Evolutionary conservation across 2,888 invertebrate species (phyloP).

Genomic region (Anaspis maculata): DNA sequence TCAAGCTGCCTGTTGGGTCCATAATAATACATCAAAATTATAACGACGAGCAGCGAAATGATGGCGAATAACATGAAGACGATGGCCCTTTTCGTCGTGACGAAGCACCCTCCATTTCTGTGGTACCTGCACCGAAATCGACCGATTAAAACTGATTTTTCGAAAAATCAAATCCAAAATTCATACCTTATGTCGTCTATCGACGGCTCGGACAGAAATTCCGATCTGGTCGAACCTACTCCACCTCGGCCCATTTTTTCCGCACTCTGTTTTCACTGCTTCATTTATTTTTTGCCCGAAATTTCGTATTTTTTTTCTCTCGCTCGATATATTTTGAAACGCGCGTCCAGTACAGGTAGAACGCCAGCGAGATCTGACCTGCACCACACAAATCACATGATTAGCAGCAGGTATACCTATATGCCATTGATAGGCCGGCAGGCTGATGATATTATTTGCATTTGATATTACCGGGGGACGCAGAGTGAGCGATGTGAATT

Average conservation of each 20-base stretch:
- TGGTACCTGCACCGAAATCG: too few species aligned
- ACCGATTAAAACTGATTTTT: too few species aligned
- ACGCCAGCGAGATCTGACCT: constrained; percentile 7
- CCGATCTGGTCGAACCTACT: constrained; percentile 45
- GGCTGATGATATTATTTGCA: too few species aligned
- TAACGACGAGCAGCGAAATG: constrained; percentile 28
- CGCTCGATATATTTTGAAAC: constrained; percentile 1
- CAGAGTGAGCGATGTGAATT: too few species aligned
- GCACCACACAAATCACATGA: constrained; percentile 12
- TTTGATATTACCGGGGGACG: too few species aligned
- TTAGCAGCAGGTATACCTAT: too few species aligned
- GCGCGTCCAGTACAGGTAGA: constrained; percentile 8
- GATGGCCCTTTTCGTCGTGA: constrained; percentile 51
- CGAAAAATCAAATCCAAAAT: too few species aligned
- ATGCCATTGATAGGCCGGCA: too few species aligned
- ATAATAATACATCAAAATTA: constrained; percentile 36
- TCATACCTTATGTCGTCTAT: constrained; percentile 48
- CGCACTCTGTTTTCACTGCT: too few species aligned
- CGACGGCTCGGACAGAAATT: constrained; percentile 53
- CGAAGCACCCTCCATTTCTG: constrained; percentile 53
- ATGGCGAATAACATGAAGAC: constrained; percentile 40
- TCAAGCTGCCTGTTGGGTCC: constrained; percentile 28
- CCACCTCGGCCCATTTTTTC: constrained; percentile 22
- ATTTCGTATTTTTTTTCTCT: constrained; percentile 1
- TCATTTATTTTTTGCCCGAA: too few species aligned